Evolutionary conservation across 1,140 invertebrate genomes (phyloP).

Genomic region (Oedothorax gibbosus): DNA sequence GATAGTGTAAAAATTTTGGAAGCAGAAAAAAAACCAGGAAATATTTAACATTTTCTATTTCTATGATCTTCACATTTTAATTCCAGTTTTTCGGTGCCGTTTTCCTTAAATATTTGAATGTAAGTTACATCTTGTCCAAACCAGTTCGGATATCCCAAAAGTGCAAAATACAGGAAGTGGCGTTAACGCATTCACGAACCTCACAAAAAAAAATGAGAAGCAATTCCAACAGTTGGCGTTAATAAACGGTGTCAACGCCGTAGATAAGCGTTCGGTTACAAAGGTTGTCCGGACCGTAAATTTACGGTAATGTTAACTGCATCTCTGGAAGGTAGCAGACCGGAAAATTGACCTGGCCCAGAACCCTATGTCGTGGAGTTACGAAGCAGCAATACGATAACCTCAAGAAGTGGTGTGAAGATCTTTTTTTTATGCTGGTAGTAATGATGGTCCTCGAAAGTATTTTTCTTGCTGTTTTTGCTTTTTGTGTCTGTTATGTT

Average conservation of each 20-base stretch:
- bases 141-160: not conserved
- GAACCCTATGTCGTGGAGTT: not conserved
- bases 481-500: not conserved
- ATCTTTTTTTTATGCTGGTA: not conserved
- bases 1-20: too few species aligned
- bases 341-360: conserved; percentile 46
- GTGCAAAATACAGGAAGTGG: conserved; percentile 45
- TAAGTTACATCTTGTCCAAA: too few species aligned
- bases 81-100: too few species aligned
- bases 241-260: conserved; percentile 52
- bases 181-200: not conserved
- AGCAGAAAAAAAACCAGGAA: too few species aligned
- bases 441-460: not conserved
- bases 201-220: not conserved
- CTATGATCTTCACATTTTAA: too few species aligned
- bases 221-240: not conserved
- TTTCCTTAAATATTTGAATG: too few species aligned
- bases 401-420: not conserved
- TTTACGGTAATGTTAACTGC: conserved; percentile 56
- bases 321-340: conserved; percentile 15
- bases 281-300: conserved; percentile 31
- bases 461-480: not conserved
- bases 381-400: conserved; percentile 28
- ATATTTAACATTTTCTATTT: too few species aligned
- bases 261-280: conserved; percentile 38